phyloP scores from a whole-genome alignment of 1,140 invertebrate genomes.

The Drosophila cardini region DNA sequence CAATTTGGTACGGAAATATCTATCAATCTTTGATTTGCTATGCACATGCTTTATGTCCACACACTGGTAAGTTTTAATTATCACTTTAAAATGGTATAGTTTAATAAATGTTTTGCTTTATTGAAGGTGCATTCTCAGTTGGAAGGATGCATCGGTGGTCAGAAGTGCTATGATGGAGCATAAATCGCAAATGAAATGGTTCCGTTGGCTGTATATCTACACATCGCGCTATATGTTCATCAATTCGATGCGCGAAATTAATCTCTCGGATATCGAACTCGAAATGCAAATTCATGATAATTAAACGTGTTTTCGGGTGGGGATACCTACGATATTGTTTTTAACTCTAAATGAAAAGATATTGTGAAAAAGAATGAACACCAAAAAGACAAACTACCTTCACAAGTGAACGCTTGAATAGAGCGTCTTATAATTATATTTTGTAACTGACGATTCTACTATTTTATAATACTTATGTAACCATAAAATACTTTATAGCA shows the following conservation, averaged over 20 bases:
- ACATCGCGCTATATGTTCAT: conserved; percentile 96
- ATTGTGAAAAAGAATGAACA: conserved; percentile 50
- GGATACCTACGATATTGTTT: conserved; percentile 28
- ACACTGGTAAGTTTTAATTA: conserved; percentile 87
- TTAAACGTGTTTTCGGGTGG: conserved; percentile 29
- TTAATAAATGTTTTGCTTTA: background rate
- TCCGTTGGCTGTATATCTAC: conserved; percentile 93
- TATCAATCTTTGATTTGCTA: conserved; percentile 92
- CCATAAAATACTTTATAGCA: conserved; percentile 37
- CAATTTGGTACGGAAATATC: conserved; percentile 94
- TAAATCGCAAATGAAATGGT: conserved; percentile 96
- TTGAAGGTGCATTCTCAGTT: conserved; percentile 87
- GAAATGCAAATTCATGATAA: conserved; percentile 90
- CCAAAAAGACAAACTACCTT: conserved; percentile 77
- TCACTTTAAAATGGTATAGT: conserved; percentile 1
- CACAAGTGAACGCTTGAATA: conserved; percentile 29
- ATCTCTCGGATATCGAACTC: conserved; percentile 89
- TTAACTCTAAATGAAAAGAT: conserved; percentile 37
- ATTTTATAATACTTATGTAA: conserved; percentile 57
- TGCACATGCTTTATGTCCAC: conserved; percentile 90
- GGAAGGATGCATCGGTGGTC: conserved; percentile 86
- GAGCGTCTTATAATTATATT: conserved; percentile 41
- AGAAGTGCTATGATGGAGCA: conserved; percentile 93
- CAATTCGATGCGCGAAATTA: conserved; percentile 92
- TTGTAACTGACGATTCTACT: conserved; percentile 78